A percentile compares a stretch with the other conserved stretches of the same genome.
These are phyloP conservation scores for Holacanthella duospinosa DNA, from an alignment of 2,888 invertebrate species.

Conservation along the genomic window DNA sequence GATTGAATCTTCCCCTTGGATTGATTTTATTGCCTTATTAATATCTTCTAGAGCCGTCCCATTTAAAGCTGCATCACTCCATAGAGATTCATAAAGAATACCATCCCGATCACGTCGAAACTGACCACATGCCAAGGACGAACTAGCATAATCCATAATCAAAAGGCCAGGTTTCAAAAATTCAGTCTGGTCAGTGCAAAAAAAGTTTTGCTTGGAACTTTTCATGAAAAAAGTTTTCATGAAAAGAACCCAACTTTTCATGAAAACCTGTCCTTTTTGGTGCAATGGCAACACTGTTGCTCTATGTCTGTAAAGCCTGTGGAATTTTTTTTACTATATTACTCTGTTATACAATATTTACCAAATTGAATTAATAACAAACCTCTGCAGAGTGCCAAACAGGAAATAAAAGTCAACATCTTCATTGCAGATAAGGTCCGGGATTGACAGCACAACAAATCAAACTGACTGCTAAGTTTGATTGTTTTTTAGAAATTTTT, in stretches of 20 bases:
- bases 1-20: neutral
- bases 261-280: neutral
- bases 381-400: too few relatives aligned
- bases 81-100: neutral
- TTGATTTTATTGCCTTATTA: neutral
- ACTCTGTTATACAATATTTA: too few relatives aligned
- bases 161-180: neutral
- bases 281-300: neutral
- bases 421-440: too few relatives aligned
- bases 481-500: too few relatives aligned
- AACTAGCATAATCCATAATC: neutral
- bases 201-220: neutral
- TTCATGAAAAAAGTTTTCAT: too few relatives aligned
- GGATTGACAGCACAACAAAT: too few relatives aligned
- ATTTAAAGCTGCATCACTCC: neutral
- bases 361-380: too few relatives aligned
- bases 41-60: neutral
- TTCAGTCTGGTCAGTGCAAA: neutral
- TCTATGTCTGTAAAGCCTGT: neutral
- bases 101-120: neutral
- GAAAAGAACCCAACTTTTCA: neutral
- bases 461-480: too few relatives aligned
- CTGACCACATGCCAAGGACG: neutral
- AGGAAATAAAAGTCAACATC: too few relatives aligned
- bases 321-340: too few relatives aligned